Conservation (phyloP, 1,140 invertebrate species). For the Polyergus mexicanus region DNA sequence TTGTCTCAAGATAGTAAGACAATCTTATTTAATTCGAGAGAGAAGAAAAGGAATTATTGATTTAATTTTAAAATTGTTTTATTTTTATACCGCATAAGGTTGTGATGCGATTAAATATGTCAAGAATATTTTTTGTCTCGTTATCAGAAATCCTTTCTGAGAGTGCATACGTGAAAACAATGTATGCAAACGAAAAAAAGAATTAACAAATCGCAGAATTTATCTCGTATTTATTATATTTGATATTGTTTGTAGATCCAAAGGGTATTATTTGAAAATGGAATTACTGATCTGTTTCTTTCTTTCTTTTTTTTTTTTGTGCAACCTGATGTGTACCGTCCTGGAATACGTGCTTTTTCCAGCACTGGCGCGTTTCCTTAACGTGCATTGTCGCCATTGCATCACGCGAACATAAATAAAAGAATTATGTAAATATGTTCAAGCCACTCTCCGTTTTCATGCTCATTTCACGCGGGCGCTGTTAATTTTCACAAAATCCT, state of each 20-base stretch:
- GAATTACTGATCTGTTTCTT: neutral
- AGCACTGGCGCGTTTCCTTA: neutral
- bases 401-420: slow-evolving; percentile 13
- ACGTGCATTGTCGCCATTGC: neutral
- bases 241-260: neutral
- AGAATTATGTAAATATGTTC: neutral
- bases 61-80: too few species aligned
- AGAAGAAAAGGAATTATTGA: too few species aligned
- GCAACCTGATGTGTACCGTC: neutral
- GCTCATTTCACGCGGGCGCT: neutral
- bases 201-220: slow-evolving; percentile 18
- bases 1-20: too few species aligned
- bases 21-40: too few species aligned
- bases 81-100: too few species aligned
- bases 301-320: neutral
- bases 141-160: too few species aligned
- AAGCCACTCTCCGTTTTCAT: slow-evolving; percentile 20
- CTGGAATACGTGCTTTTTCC: neutral
- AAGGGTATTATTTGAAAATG: slow-evolving; percentile 7
- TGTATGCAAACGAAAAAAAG: neutral
- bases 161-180: neutral
- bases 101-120: too few species aligned
- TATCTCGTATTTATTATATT: neutral
- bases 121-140: too few species aligned
- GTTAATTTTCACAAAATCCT: slow-evolving; percentile 39